Evolutionary conservation across 1,140 invertebrate species (phyloP), one percentile per base, ranked within the genome.

Genomic region (Colletes latitarsis): DNA sequence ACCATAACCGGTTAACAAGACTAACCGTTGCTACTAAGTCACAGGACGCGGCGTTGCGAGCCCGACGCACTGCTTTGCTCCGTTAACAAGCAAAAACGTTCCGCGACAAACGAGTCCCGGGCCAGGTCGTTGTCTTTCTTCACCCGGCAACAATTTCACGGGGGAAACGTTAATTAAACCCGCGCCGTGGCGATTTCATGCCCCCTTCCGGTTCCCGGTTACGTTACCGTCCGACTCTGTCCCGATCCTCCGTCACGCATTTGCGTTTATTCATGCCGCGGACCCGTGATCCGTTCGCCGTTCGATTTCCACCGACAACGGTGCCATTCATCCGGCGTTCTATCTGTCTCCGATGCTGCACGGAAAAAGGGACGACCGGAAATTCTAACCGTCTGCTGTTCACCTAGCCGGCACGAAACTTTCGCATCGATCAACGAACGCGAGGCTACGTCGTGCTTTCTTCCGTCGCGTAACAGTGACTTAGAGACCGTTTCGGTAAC

Each of bases 291-390:
- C 66, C 46, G 17, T 68, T 52, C 49, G 66, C 49, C 67, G 52
- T 69, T 53, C 46, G 67, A 69, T 69, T 69, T 21, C 19, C 21
- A 74, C n/a, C 70, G 68, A 14, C 67, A 41, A 57, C 64, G 72
- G 21, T 3, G n/a, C 63, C 72, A 64, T 79, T 79, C 43, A 63
- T 39, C 57, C 77, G 41, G 19, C 57, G 55, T 72, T 80, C 68
- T 39, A n/a, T 62, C 62, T 46, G n/a, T 57, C 49, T 52, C 15
- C 19, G 60, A 57, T 15, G 53, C 17, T 1, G 46, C 39, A 39
- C 39, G 39, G n/a, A n/a, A n/a, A 64, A 43, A 66, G 10, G 9
- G 9, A 1, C 1, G 1, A 12, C 9, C 19, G 30, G 46, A 55
- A 53, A 55, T 69, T 52, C 67, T 39, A 69, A 53, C 15, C 63